A percentile compares a stretch with the other conserved stretches of the same genome.
phyloP scores from a whole-genome alignment of 2,888 invertebrate species.

The Melinaea marsaeus region DNA sequence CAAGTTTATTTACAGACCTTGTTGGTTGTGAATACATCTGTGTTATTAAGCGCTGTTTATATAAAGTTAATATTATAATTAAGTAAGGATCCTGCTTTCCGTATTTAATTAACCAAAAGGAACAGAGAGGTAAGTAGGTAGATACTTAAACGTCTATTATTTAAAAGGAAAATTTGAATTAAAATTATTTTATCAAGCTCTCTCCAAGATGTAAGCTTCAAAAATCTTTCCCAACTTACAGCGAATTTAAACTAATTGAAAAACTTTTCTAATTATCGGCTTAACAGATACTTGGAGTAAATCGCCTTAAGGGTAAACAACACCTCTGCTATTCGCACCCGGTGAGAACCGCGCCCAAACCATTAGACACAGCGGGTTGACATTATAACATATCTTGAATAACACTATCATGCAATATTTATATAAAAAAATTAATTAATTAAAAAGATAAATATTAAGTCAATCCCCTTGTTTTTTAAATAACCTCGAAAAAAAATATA shows the following conservation, averaged over 20 bases:
- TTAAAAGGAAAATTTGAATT: slow-evolving; percentile 21
- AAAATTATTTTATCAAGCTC: slow-evolving; percentile 42
- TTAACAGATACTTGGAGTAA: slow-evolving; percentile 74
- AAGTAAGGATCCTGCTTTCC: too few relatives aligned
- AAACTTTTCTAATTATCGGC: slow-evolving; percentile 77
- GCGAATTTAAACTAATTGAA: slow-evolving; percentile 76
- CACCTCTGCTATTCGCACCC: slow-evolving; percentile 69
- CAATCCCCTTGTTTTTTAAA: background rate
- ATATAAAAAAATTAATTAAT: too few relatives aligned
- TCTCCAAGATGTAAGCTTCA: slow-evolving; percentile 60
- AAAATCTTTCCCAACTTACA: slow-evolving; percentile 67
- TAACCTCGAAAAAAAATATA: background rate
- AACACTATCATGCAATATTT: too few relatives aligned
- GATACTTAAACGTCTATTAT: slow-evolving; percentile 17
- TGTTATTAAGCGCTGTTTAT: too few relatives aligned
- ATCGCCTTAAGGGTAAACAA: slow-evolving; percentile 76
- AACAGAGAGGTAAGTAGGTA: too few relatives aligned
- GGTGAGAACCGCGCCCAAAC: slow-evolving; percentile 36
- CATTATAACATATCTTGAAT: too few relatives aligned
- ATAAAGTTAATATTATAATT: too few relatives aligned
- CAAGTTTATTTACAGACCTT: background rate
- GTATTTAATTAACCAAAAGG: too few relatives aligned
- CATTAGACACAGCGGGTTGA: slow-evolving; percentile 15
- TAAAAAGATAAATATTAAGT: too few relatives aligned
- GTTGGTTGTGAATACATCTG: background rate